phyloP scores from a whole-genome alignment of 2,888 invertebrate species.

The Merodon equestris region DNA sequence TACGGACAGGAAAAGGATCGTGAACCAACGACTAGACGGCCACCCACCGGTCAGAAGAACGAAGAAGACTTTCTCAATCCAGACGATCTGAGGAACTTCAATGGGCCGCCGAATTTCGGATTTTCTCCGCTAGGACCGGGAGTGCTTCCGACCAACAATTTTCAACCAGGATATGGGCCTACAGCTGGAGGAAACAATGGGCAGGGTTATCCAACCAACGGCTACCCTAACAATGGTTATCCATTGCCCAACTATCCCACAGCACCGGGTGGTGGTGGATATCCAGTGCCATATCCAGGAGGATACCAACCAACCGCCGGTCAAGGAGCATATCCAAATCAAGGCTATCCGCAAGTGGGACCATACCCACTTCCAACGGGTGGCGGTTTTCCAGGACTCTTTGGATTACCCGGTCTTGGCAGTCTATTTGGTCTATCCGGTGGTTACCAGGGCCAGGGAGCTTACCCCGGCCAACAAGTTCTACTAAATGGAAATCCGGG shows the following conservation, averaged over 20 bases:
- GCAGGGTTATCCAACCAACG: slow-evolving; percentile 47
- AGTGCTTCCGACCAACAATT: slow-evolving; percentile 80
- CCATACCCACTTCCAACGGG: slow-evolving; percentile 36
- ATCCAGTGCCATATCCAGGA: slow-evolving; percentile 66
- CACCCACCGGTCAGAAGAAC: slow-evolving; percentile 73
- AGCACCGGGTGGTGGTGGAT: slow-evolving; percentile 58
- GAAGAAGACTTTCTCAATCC: slow-evolving; percentile 76
- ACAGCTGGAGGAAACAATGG: slow-evolving; percentile 46
- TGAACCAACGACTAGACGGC: slow-evolving; percentile 76
- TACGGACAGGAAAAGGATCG: slow-evolving; percentile 70
- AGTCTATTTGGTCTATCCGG: slow-evolving; percentile 31
- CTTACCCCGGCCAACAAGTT: slow-evolving; percentile 52
- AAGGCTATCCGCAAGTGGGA: slow-evolving; percentile 46
- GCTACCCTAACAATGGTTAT: slow-evolving; percentile 68
- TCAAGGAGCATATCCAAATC: slow-evolving; percentile 50
- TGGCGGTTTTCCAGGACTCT: slow-evolving; percentile 50
- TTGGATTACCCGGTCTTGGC: slow-evolving; percentile 42
- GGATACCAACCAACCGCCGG: slow-evolving; percentile 66
- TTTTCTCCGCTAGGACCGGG: slow-evolving; percentile 79
- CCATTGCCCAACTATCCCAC: slow-evolving; percentile 69
- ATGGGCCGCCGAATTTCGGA: slow-evolving; percentile 48
- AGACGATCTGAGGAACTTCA: slow-evolving; percentile 75
- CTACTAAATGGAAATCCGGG: slow-evolving; percentile 31
- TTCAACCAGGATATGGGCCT: slow-evolving; percentile 70
- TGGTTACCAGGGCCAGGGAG: slow-evolving; percentile 42